A percentile compares a stretch with the other conserved stretches of the same genome.
Evolutionary conservation across 2,797 vertebrate genomes (phyloP).

Genomic region (Anableps anableps): DNA sequence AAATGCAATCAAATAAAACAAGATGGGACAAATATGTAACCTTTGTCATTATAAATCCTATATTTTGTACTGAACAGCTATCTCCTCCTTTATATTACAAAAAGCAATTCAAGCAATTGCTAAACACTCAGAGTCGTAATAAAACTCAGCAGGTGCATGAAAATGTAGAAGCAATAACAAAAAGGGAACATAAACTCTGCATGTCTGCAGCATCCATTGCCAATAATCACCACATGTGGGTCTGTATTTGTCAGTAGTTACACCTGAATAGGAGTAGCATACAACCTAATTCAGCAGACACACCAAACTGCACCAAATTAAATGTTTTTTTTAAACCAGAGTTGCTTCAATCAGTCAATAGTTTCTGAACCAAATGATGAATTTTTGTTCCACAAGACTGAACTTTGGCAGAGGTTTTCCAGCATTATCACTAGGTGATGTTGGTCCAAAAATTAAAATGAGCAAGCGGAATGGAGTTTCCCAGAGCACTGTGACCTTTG

Average conservation of each 20-base stretch:
- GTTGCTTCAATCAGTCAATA: slow-evolving; percentile 39
- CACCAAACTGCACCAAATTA: slow-evolving; percentile 35
- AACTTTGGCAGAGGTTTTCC: slow-evolving; percentile 67
- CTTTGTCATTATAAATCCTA: neutral
- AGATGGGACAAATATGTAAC: neutral
- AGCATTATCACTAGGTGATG: slow-evolving; percentile 69
- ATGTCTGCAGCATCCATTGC: slow-evolving; percentile 33
- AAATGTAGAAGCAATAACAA: slow-evolving; percentile 26
- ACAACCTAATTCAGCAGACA: slow-evolving; percentile 52
- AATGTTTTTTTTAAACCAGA: slow-evolving; percentile 26
- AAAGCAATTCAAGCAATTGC: slow-evolving; percentile 24
- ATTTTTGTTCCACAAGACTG: slow-evolving; percentile 52
- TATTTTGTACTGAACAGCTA: slow-evolving; percentile 13
- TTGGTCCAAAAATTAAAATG: slow-evolving; percentile 72
- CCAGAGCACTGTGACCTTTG: slow-evolving; percentile 74
- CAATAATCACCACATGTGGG: slow-evolving; percentile 37
- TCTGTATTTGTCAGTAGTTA: slow-evolving; percentile 59
- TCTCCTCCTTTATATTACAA: neutral
- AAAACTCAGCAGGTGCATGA: slow-evolving; percentile 24
- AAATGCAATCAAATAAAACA: slow-evolving; percentile 9
- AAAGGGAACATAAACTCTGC: slow-evolving; percentile 36
- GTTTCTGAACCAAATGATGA: slow-evolving; percentile 44
- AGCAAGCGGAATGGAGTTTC: slow-evolving; percentile 65
- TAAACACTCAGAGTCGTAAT: slow-evolving; percentile 36
- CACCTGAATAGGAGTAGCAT: slow-evolving; percentile 52